These are phyloP conservation scores for Neodiprion fabricii DNA, from an alignment of 1,140 invertebrate species.

Conservation along the genomic window DNA sequence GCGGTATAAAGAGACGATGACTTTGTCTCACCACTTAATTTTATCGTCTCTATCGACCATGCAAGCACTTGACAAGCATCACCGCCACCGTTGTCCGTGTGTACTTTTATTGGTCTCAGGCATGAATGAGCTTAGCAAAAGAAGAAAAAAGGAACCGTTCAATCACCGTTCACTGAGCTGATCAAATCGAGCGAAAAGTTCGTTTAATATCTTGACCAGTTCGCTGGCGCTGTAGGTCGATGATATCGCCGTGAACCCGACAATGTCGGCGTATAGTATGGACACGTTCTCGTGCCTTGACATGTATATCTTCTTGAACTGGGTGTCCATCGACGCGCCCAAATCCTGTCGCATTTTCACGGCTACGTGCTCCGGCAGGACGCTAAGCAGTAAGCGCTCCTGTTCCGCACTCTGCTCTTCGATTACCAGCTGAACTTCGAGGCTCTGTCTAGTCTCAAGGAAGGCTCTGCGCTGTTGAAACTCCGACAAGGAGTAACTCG, in stretches of 20 bases:
- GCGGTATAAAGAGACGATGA: background rate
- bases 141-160: background rate
- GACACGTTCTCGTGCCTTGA: constrained; percentile 96
- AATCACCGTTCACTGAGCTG: constrained; percentile 74
- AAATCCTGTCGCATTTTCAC: constrained; percentile 93
- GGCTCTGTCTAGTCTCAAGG: constrained; percentile 87
- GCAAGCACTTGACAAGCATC: background rate
- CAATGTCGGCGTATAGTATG: constrained; percentile 92
- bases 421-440: constrained; percentile 90
- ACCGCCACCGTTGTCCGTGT: background rate
- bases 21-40: background rate
- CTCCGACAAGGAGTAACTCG: constrained; percentile 83
- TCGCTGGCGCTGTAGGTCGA: constrained; percentile 94
- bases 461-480: constrained; percentile 88
- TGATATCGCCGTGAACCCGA: constrained; percentile 93
- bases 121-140: no score
- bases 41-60: background rate
- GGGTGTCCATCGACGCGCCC: constrained; percentile 83
- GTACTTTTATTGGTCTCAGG: background rate
- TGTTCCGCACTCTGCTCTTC: constrained; percentile 92
- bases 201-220: constrained; percentile 92
- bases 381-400: constrained; percentile 89
- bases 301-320: constrained; percentile 98
- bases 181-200: constrained; percentile 93
- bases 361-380: constrained; percentile 93